phyloP scores from a whole-genome alignment of 2,888 invertebrate species.

The Neelides folsomi region DNA sequence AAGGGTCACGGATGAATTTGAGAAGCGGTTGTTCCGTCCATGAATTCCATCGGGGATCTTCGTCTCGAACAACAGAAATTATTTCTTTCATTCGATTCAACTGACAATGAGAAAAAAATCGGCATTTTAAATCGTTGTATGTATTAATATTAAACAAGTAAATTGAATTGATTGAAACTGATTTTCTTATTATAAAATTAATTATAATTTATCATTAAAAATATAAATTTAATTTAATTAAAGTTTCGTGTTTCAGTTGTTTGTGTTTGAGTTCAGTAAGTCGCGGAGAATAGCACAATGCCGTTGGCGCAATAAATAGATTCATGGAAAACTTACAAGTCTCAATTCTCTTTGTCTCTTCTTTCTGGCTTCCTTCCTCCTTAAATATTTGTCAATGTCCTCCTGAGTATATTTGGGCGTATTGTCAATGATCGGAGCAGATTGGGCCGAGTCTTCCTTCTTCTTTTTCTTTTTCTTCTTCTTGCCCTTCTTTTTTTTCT shows the following conservation, averaged over 20 bases:
- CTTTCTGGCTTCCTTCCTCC: conserved; percentile 15
- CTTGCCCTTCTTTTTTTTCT: conserved; percentile 14
- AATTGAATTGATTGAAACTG: too few species aligned
- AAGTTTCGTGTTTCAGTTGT: too few species aligned
- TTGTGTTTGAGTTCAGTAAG: too few species aligned
- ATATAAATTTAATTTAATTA: not conserved
- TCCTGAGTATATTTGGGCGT: conserved; percentile 22
- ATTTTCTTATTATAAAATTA: too few species aligned
- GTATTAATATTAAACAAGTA: too few species aligned
- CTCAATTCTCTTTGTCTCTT: conserved; percentile 14
- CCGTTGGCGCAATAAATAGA: too few species aligned
- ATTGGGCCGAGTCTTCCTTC: not conserved
- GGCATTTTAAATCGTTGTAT: too few species aligned
- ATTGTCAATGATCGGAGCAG: conserved; percentile 9
- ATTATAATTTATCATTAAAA: too few species aligned
- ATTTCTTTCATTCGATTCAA: conserved; percentile 22
- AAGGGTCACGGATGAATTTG: conserved; percentile 16
- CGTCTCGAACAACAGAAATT: conserved; percentile 13
- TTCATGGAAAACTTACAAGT: too few species aligned
- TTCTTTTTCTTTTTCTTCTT: conserved; percentile 15
- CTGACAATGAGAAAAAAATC: conserved; percentile 3
- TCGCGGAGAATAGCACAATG: too few species aligned
- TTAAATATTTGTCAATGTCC: conserved; percentile 16
- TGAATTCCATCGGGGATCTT: conserved; percentile 24
- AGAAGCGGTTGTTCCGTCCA: conserved; percentile 20